phyloP scores from a whole-genome alignment of 2,797 vertebrate species.

The Psittacula echo region DNA sequence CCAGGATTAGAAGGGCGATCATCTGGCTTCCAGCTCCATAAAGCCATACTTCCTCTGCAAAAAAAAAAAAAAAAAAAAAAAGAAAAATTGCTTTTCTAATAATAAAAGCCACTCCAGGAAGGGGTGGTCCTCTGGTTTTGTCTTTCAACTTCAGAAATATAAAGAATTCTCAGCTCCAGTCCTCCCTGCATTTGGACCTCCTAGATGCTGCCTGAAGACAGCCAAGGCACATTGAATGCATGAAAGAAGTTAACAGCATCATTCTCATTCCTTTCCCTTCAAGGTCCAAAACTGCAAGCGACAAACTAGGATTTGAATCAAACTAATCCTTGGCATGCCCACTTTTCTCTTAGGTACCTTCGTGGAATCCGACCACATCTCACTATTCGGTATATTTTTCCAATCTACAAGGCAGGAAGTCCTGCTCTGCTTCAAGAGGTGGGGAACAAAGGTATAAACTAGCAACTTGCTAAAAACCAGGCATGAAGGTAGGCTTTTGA shows the following conservation, averaged over 20 bases:
- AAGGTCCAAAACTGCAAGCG: not conserved
- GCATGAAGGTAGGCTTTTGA: not conserved
- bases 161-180: not conserved
- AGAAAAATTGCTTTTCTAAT: conserved; percentile 22
- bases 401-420: not conserved
- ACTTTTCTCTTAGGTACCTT: not conserved
- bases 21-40: conserved; percentile 54
- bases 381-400: not conserved
- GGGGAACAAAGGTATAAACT: not conserved
- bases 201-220: not conserved
- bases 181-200: not conserved
- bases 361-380: not conserved
- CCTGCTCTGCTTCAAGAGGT: not conserved
- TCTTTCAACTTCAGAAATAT: conserved; percentile 36
- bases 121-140: not conserved
- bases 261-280: not conserved
- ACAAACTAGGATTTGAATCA: not conserved
- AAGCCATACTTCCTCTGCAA: conserved; percentile 45
- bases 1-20: conserved; percentile 41
- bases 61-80: not conserved
- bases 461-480: not conserved
- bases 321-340: not conserved
- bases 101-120: conserved; percentile 52
- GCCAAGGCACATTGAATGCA: not conserved
- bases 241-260: not conserved